Base-by-base conservation (phyloP, 2,888 invertebrate genomes). In the Strigamia maritima region DNA sequence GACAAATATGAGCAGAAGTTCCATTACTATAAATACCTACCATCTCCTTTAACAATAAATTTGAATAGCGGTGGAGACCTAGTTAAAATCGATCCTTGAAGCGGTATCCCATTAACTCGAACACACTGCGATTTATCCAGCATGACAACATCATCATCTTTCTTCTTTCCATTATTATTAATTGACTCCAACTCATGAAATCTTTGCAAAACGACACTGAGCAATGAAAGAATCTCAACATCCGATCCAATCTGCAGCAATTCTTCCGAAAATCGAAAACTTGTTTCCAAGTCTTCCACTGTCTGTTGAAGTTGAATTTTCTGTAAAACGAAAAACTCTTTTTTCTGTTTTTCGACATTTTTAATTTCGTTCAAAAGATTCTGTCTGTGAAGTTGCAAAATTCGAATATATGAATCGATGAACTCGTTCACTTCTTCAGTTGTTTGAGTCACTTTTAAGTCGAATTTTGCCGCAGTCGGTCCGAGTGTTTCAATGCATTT, bases 371-470 rank as follows among this genome's bases (percentile, higher is more conserved):
- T 86, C 81, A 85, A 87, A 78, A 91, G 84, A 0, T 89, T 88
- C 7, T 87, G 86, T 0, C 89, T 87, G 85, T 91, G 91, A 2
- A 89, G 87, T 75, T 90, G 90, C 28, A 92, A 87, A 0, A 91
- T 90, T 79, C 89, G 87, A 4, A 89, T 87, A 86, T 92, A 92
- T 40, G 89, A 89, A 49, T 89, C 88, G 81, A 91, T 89, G 87
- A 91, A 92, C n/a, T 87, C 84, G 81, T 91, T 90, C 31, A 93
- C 90, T 82, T 92, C 91, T 0, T 86, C 86, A 82, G 90, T 89
- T 26, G 91, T 89, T 79, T 85, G 83, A 2, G 1, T 19, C 26
- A 54, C 79, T 28, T 40, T 7, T 3, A 7, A 16, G 6, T 79
- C 76, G 10, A 79, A 26, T 24, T 70, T 31, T n/a, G 14, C 31